Conservation (phyloP, 2,113 vertebrate species). For the Oncorhynchus clarkii region DNA sequence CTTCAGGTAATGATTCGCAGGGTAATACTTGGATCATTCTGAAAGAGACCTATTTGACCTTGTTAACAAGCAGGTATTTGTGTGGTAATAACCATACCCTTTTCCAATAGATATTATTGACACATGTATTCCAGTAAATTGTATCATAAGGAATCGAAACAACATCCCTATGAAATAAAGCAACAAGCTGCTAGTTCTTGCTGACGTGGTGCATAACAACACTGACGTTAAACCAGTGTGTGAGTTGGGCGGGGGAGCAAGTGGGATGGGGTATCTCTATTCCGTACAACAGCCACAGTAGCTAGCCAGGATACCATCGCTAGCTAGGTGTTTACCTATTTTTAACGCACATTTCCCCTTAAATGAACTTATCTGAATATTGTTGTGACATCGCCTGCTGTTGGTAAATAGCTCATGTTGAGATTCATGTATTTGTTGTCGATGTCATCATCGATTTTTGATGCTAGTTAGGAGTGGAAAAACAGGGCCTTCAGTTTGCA, state of each 20-base stretch:
- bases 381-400: neutral
- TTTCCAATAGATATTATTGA: no score
- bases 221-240: constrained; percentile 33
- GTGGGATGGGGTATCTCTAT: constrained; percentile 1
- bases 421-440: neutral
- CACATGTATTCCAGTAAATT: no score
- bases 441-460: neutral
- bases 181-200: neutral
- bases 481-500: constrained; percentile 21
- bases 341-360: neutral
- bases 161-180: no score
- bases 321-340: constrained; percentile 4
- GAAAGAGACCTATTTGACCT: no score
- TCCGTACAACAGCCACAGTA: neutral
- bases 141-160: no score
- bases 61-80: no score
- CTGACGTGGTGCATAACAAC: constrained; percentile 24
- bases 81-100: no score
- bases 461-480: neutral
- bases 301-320: neutral
- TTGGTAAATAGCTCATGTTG: constrained; percentile 2
- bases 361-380: constrained; percentile 10
- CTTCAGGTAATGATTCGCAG: no score
- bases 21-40: no score
- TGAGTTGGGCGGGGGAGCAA: constrained; percentile 2